Base-by-base conservation (phyloP, 2,113 vertebrate genomes). In the Corythoichthys haematopterus region DNA sequence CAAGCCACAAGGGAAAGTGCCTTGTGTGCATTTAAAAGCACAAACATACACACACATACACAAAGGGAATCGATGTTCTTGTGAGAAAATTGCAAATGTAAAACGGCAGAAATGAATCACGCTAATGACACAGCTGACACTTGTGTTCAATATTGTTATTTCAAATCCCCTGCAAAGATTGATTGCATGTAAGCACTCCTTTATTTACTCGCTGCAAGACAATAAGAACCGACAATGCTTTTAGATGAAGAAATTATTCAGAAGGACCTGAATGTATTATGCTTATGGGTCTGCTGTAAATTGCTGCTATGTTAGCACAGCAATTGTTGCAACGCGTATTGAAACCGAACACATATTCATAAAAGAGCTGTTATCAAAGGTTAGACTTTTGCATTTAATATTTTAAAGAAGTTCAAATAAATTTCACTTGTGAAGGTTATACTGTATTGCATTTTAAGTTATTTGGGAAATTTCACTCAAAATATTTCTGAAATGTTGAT, bases 51-150 rank as follows among this genome's bases (percentile, higher is more conserved):
- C 69, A 66, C 75, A 78, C 63, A 70, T 66, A 72, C 66, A 72
- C 72, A 72, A 56, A 37, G 68, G 66, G 84, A 91, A 92, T 91
- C 89, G 80, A 90, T 90, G 85, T 81, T 89, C 88, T 89, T 92
- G 89, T 91, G 87, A 84, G 82, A 79, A 91, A 89, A 88, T 84
- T 91, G 89, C 87, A 89, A 92, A 92, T 89, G 87, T 90, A 88
- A 90, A 91, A 90, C 76, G 84, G 87, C 87, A 90, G 76, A 87
- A 90, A 92, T 93, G 86, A 92, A 92, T 93, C 91, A 92, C 85
- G 84, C 83, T 92, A 92, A 92, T 93, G 88, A 90, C 86, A 89
- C 71, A 80, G 85, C 85, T 91, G 92, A 91, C 91, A 92, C 88
- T 81, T 84, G 77, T 82, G 87, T 88, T 92, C 90, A 91, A 91